Evolutionary conservation across 2,797 vertebrate species (phyloP).

Genomic region (Molossus alvarezi): DNA sequence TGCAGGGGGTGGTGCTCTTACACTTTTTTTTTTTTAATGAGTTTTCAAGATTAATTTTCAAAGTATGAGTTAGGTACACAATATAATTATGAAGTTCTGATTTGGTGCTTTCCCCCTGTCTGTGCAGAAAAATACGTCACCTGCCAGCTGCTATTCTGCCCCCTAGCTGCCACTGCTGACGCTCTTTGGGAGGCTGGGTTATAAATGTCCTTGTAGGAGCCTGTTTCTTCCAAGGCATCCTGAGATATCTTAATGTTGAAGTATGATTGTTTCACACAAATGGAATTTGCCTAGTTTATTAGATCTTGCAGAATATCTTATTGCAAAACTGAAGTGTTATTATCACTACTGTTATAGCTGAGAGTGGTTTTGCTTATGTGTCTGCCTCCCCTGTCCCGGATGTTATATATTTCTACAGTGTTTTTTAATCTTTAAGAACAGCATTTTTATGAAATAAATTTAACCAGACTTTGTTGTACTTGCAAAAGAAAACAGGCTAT

Average conservation of each 20-base stretch:
- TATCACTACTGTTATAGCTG: background rate
- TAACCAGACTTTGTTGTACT: background rate
- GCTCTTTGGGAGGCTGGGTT: background rate
- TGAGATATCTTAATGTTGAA: background rate
- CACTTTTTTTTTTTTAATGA: background rate
- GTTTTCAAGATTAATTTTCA: background rate
- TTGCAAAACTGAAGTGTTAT: background rate
- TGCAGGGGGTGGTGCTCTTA: background rate
- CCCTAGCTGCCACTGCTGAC: background rate
- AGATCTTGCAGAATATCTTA: slow-evolving; percentile 34
- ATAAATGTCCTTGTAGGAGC: background rate
- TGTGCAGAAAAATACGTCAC: background rate
- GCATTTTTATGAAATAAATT: background rate
- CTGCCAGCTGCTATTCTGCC: rapidly evolving
- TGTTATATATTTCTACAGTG: background rate
- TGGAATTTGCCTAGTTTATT: background rate
- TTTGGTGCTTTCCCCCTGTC: background rate
- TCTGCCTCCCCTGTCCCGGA: background rate
- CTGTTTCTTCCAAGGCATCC: background rate
- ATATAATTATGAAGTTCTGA: background rate
- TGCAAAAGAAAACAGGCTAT: background rate
- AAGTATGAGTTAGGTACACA: background rate
- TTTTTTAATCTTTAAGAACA: background rate
- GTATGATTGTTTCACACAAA: background rate
- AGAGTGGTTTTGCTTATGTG: background rate